A percentile compares a stretch with the other conserved stretches of the same genome.
Evolutionary conservation across 23 tunicate species (phyloP).

Genomic region (Aplidium turbinatum): DNA sequence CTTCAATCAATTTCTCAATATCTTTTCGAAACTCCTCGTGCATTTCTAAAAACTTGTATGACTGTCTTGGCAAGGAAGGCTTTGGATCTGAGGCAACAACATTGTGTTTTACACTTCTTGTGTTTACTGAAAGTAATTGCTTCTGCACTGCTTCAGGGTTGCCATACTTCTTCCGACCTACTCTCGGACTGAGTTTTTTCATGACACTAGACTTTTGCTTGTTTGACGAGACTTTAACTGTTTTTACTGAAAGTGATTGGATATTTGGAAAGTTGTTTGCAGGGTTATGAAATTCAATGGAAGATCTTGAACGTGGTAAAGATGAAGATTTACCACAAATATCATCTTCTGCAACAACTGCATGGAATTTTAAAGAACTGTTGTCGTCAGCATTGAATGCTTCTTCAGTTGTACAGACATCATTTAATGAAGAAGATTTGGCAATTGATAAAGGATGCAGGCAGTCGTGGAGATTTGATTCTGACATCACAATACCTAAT

Average conservation of each 20-base stretch:
- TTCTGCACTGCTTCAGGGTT: too few relatives aligned
- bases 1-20: background rate
- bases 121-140: too few relatives aligned
- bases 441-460: background rate
- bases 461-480: background rate
- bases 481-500: background rate
- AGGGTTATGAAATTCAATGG: background rate
- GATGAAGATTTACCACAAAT: background rate
- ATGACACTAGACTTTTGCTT: background rate
- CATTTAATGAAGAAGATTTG: conserved; percentile 26
- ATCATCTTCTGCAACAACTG: too few relatives aligned
- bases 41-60: conserved; percentile 2
- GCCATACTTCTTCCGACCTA: conserved; percentile 21
- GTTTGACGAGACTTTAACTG: background rate
- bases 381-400: conserved; percentile 12
- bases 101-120: too few relatives aligned
- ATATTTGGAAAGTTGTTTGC: background rate
- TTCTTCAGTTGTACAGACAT: background rate
- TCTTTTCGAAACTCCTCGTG: conserved; percentile 20
- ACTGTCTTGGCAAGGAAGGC: too few relatives aligned
- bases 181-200: conserved; percentile 23
- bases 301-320: background rate
- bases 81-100: too few relatives aligned
- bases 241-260: too few relatives aligned
- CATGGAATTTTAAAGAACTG: conserved; percentile 1